A percentile compares a stretch with the other conserved stretches of the same genome.
Conservation (phyloP, 2,797 vertebrate species). For the Myoxocephalus aenaeus region DNA sequence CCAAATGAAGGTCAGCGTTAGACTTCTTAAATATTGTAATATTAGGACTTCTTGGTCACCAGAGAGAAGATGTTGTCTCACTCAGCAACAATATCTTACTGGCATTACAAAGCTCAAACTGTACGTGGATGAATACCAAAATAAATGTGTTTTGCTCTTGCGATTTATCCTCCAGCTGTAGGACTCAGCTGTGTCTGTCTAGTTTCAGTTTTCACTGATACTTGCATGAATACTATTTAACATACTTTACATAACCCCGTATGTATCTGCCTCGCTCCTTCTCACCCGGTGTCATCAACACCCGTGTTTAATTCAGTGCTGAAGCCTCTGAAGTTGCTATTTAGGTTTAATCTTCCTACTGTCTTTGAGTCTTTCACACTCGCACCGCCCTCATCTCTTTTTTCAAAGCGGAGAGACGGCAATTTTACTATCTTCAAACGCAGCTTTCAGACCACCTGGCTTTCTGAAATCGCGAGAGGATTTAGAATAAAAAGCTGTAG, state of each 20-base stretch:
- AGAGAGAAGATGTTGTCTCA: neutral
- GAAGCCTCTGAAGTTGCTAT: constrained; percentile 61
- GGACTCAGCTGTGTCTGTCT: constrained; percentile 1
- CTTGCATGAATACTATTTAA: constrained; percentile 31
- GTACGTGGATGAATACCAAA: neutral
- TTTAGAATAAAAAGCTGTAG: constrained; percentile 42
- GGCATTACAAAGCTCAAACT: neutral
- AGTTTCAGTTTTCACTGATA: constrained; percentile 8
- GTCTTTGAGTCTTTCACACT: constrained; percentile 53
- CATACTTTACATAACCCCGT: constrained; percentile 47
- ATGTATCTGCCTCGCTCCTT: constrained; percentile 13
- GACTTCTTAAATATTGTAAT: neutral
- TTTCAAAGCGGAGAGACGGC: constrained; percentile 19
- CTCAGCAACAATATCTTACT: neutral
- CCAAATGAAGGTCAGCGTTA: neutral
- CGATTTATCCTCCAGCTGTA: neutral
- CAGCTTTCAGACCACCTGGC: constrained; percentile 56
- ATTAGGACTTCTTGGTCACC: neutral
- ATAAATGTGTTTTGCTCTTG: neutral
- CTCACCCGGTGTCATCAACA: constrained; percentile 30
- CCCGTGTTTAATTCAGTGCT: constrained; percentile 46
- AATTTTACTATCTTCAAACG: constrained; percentile 54
- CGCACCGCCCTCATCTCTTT: constrained; percentile 26
- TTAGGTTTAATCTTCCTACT: constrained; percentile 64
- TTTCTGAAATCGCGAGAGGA: constrained; percentile 40